Evolutionary conservation across 2,113 vertebrate species (phyloP).

Genomic region (Pedetes capensis): DNA sequence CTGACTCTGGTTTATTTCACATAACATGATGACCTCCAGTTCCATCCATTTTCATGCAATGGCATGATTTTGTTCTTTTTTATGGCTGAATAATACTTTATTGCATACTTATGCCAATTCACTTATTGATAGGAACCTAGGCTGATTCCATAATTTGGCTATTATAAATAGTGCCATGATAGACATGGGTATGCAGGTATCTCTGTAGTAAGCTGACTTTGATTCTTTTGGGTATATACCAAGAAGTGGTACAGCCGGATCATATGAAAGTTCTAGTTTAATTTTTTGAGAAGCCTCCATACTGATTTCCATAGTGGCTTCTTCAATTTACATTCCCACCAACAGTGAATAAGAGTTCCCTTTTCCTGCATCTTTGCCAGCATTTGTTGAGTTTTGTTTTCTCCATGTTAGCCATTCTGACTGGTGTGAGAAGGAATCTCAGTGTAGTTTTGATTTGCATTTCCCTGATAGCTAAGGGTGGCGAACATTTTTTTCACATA

Average conservation of each 20-base stretch:
- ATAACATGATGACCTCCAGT: neutral
- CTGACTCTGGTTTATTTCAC: neutral
- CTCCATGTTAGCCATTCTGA: neutral
- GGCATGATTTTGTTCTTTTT: neutral
- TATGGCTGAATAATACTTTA: neutral
- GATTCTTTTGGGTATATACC: neutral
- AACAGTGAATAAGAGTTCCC: no score
- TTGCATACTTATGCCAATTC: neutral
- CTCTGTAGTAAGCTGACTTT: neutral
- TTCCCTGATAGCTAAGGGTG: neutral
- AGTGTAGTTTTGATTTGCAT: neutral
- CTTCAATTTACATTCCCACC: no score
- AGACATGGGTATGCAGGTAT: neutral
- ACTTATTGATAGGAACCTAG: neutral
- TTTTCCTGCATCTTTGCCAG: neutral
- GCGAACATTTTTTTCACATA: neutral
- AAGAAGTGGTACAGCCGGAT: neutral
- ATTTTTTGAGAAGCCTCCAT: no score
- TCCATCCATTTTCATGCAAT: neutral
- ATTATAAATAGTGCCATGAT: neutral
- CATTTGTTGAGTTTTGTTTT: neutral
- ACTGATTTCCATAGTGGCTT: no score
- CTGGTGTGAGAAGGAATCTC: neutral
- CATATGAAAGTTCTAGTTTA: neutral
- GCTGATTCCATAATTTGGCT: neutral